Conservation (phyloP, 2,888 invertebrate species). For the Unio delphinus region DNA sequence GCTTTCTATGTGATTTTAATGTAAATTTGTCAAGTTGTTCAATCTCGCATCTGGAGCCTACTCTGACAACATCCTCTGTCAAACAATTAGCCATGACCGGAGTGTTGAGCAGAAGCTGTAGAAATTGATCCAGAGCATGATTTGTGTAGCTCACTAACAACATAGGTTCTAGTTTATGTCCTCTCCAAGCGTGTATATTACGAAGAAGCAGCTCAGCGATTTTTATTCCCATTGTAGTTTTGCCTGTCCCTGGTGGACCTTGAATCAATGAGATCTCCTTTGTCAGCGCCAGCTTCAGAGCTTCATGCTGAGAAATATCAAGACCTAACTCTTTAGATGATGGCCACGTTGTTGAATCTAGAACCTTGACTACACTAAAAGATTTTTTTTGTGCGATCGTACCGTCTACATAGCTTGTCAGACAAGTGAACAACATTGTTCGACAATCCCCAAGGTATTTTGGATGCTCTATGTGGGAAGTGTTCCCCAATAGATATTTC, state of each 20-base stretch:
- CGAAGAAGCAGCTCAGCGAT: constrained; percentile 75
- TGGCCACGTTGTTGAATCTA: constrained; percentile 38
- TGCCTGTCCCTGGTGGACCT: constrained; percentile 53
- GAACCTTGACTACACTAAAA: not conserved
- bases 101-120: constrained; percentile 74
- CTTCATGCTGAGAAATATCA: constrained; percentile 50
- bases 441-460: not conserved
- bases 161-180: constrained; percentile 74
- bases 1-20: not conserved
- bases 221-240: constrained; percentile 49
- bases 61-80: not conserved
- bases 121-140: constrained; percentile 89
- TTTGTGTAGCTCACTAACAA: constrained; percentile 88
- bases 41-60: constrained; percentile 1
- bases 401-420: no score
- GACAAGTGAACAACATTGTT: no score
- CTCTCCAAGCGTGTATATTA: constrained; percentile 71
- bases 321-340: constrained; percentile 30
- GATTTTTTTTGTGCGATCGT: no score
- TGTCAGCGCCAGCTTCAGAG: constrained; percentile 43
- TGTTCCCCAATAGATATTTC: constrained; percentile 49
- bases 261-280: constrained; percentile 51
- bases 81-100: not conserved
- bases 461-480: not conserved
- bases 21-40: constrained; percentile 3